Conservation (phyloP, 2,113 vertebrate species). For the Tenebrosternarchus preto region DNA sequence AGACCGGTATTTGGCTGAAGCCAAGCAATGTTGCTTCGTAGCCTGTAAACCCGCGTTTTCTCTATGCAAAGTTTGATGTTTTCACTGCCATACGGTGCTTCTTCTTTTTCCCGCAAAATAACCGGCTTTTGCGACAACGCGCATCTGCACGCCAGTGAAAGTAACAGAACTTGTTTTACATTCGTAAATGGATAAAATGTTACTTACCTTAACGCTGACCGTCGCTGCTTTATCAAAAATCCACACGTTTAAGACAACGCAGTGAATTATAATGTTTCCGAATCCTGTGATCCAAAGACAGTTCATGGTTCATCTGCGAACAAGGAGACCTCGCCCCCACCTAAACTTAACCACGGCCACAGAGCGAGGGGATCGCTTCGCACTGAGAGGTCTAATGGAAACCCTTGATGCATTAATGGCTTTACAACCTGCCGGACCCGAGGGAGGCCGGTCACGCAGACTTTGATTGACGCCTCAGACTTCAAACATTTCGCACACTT, state of each 20-base stretch:
- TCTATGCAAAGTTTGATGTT: too few relatives aligned
- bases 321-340: constrained; percentile 47
- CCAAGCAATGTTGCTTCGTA: not conserved
- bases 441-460: too few relatives aligned
- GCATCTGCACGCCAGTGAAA: constrained; percentile 16
- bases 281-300: constrained; percentile 53
- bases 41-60: not conserved
- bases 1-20: not conserved
- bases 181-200: too few relatives aligned
- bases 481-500: too few relatives aligned
- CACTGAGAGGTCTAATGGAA: too few relatives aligned
- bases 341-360: constrained; percentile 39
- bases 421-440: too few relatives aligned
- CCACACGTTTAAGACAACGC: constrained; percentile 40
- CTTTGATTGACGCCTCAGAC: too few relatives aligned
- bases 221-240: constrained; percentile 48
- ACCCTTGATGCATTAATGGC: too few relatives aligned
- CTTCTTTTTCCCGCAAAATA: not conserved
- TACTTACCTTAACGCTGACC: constrained; percentile 59
- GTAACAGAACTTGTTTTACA: not conserved
- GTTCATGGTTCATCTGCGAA: constrained; percentile 59
- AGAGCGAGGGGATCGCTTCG: too few relatives aligned
- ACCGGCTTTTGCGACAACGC: constrained; percentile 33
- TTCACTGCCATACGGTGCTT: not conserved
- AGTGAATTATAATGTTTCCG: constrained; percentile 44